Evolutionary conservation across 2,797 vertebrate genomes (phyloP).

Genomic region (Nyctalus aviator): DNA sequence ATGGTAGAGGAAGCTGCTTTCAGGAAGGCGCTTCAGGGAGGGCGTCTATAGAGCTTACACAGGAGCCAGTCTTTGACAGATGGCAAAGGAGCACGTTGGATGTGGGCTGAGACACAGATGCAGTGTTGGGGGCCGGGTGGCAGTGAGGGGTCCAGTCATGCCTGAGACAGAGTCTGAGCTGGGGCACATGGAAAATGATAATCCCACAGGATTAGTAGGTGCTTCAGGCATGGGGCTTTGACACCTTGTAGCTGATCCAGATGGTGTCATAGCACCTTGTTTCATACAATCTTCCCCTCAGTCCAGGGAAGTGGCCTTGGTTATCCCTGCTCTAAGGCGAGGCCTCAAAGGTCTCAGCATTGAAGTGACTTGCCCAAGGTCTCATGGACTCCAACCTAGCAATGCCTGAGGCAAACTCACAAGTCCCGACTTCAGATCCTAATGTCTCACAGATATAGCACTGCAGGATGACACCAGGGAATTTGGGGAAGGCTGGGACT

Average conservation of each 20-base stretch:
- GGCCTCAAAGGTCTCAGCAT: not conserved
- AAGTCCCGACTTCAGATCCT: not conserved
- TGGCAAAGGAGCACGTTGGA: not conserved
- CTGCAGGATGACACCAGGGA: not conserved
- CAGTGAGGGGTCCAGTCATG: not conserved
- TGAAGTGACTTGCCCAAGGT: not conserved
- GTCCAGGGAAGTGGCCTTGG: not conserved
- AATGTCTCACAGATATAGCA: accelerated
- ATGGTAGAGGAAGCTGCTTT: too few species aligned
- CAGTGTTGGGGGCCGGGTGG: not conserved
- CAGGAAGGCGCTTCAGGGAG: not conserved
- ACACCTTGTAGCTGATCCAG: not conserved
- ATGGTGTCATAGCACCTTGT: not conserved
- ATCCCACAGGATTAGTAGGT: not conserved
- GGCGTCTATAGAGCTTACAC: not conserved
- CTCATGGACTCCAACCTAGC: not conserved
- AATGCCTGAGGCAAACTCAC: not conserved
- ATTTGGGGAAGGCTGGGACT: not conserved
- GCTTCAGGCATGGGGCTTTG: not conserved
- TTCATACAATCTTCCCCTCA: not conserved
- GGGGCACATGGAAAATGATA: not conserved
- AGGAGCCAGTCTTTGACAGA: not conserved
- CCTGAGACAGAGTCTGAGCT: not conserved
- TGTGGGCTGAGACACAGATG: too few species aligned
- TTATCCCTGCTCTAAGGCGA: not conserved